A percentile compares a stretch with the other conserved stretches of the same genome.
phyloP scores from a whole-genome alignment of 2,888 invertebrate species.

The Dryomyza anilis region DNA sequence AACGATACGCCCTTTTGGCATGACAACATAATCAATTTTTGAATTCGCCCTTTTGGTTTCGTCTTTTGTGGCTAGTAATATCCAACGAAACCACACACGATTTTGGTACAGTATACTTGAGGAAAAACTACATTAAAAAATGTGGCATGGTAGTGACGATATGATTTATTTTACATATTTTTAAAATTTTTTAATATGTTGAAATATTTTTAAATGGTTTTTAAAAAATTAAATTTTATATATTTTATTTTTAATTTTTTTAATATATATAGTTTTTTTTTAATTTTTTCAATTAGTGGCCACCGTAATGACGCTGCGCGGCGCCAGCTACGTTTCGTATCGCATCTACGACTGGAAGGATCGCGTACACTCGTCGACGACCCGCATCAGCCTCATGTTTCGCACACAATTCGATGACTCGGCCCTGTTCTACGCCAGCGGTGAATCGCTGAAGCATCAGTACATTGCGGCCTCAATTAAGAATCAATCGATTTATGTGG shows the following conservation, averaged over 20 bases:
- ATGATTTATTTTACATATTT: no score
- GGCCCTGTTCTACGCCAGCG: conserved; percentile 90
- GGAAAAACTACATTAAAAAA: no score
- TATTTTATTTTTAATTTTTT: conserved; percentile 4
- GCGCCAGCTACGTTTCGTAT: conserved; percentile 91
- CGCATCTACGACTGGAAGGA: conserved; percentile 92
- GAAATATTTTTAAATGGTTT: no score
- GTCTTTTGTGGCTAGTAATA: no score
- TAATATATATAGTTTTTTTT: conserved; percentile 47
- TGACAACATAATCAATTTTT: no score
- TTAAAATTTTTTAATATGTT: no score
- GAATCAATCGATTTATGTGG: conserved; percentile 81
- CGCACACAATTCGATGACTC: conserved; percentile 91
- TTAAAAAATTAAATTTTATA: background rate
- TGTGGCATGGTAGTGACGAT: no score
- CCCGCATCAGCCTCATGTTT: conserved; percentile 86
- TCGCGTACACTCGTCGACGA: conserved; percentile 84
- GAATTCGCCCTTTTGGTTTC: no score
- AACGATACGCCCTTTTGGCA: no score
- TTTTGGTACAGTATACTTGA: no score
- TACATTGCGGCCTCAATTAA: conserved; percentile 87
- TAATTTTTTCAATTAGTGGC: no score
- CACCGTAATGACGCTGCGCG: conserved; percentile 83
- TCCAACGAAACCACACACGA: no score
- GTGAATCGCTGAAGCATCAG: conserved; percentile 83